Evolutionary conservation across 2,797 vertebrate genomes (phyloP), one percentile per base, ranked within the genome.

Genomic region (Xerus rutilus): DNA sequence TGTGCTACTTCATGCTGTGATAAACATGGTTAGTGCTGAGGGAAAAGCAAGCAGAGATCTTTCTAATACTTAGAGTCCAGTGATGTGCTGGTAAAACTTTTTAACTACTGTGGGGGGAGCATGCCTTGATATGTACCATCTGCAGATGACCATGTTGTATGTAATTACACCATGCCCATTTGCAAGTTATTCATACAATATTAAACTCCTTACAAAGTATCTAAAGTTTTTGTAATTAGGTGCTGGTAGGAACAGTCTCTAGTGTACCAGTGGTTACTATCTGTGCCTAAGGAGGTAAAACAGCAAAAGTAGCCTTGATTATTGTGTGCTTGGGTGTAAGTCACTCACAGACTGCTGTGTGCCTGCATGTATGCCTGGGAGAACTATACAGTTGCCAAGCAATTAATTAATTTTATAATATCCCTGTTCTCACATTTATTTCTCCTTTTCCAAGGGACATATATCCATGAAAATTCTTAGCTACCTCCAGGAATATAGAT

Each of bases 81-180:
- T 7, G 28, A 3, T 67, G 4, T 30, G 17, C 32, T 85, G 12
- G 32, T 10, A 43, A 62, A 92, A 76, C 11, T 14, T 45, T n/a
- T 59, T 5, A 79, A 14, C 3, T 13, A 23, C 12, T 64, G 7
- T 67, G 5, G 14, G 4, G 3, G 11, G 25, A 2, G 7, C 1
- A 82, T n/a, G 6, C 7, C 23, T 1, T n/a, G 18, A 62, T 2
- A 23, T 78, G 13, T 57, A 54, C 43, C 14, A 1, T 12, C 25
- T 39, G 11, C 3, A 15, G 8, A 64, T 57, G 5, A 21, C 1
- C 1, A 7, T 65, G 32, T 1, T 64, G 1, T 78, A 88, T 85
- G 67, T 25, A 62, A 89, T 7, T 8, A 43, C n/a, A 57, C 15
- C 21, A 18, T 45, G 43, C 25, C 15, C 5, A 28, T 32, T 45